Evolutionary conservation across 35 echinoderm and acorn worm genomes (phyloP), one percentile per base, ranked within the genome.

Genomic region (Stichopus chloronotus): DNA sequence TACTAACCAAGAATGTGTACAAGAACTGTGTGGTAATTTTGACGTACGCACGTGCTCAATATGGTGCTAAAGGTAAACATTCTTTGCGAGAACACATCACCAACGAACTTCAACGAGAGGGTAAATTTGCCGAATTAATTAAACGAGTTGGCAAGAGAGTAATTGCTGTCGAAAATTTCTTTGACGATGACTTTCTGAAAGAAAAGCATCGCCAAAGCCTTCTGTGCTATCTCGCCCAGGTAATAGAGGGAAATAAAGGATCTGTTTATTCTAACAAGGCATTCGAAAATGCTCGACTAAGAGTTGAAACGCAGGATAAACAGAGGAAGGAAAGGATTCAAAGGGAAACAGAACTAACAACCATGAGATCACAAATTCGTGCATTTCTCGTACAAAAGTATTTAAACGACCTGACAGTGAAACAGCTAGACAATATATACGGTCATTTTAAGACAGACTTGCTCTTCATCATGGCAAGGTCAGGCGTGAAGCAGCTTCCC

Each of bases 151-250:
- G 20, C 57, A 25, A 63, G 0, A n/a, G 59, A 61, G 84, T 87
- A 10, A 61, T 87, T 59, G 84, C 84, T 6, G 84, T 87, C 5
- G 84, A 87, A 57, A 87, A 87, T 57, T 59, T 3, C 17, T 61
- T 59, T 7, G 24, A 5, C 2, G 6, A 87, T 0, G 22, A 61
- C 17, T 63, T 22, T 5, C n/a, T 87, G 6, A 65, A 68, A 88
- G 13, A 14, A 53, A 9, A 69, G 25, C 87, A 88, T 72, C 59
- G 87, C 52, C 87, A 72, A 11, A 12, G 2, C 0, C 10, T 56
- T 52, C 13, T 88, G 9, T 71, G 60, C 21, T 17, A 8, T 30
- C 59, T 87, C 19, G 57, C 43, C 5, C 84, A 87, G 17, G 56
- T 87, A 61, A 21, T 87, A 14, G 8, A 9, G 22, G 25, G 13